A percentile compares a stretch with the other conserved stretches of the same genome.
These are phyloP conservation scores for Aulostomus chinensis DNA, from an alignment of 2,797 vertebrate genomes.

Conservation along the genomic window DNA sequence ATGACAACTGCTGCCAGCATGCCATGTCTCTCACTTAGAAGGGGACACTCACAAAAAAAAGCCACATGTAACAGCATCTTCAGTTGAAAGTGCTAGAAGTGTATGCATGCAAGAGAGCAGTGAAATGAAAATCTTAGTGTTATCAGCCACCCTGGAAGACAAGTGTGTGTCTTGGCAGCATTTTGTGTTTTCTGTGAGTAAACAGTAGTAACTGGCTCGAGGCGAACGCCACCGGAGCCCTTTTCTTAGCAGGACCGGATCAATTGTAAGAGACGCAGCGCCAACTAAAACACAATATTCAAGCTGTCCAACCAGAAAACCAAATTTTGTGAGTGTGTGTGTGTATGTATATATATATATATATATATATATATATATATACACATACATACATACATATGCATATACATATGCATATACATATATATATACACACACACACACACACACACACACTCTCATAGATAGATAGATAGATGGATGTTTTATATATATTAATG, in stretches of 20 bases:
- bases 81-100: too few species aligned
- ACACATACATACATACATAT: too few species aligned
- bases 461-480: too few species aligned
- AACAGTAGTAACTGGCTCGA: constrained; percentile 11
- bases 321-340: too few species aligned
- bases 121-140: background rate
- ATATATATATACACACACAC: too few species aligned
- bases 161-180: background rate
- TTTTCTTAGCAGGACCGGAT: constrained; percentile 15
- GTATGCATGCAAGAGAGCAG: background rate
- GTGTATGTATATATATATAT: too few species aligned
- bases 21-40: constrained; percentile 19
- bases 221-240: background rate
- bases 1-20: constrained; percentile 66
- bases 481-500: too few species aligned
- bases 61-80: too few species aligned
- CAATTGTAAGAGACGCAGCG: background rate
- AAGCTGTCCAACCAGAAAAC: constrained; percentile 7
- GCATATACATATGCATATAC: too few species aligned
- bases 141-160: background rate
- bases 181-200: constrained; percentile 13
- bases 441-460: too few species aligned
- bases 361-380: too few species aligned
- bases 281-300: constrained; percentile 8
- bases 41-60: constrained; percentile 10